These are phyloP conservation scores for Meles meles DNA, from an alignment of 2,113 vertebrate genomes.

Conservation along the genomic window DNA sequence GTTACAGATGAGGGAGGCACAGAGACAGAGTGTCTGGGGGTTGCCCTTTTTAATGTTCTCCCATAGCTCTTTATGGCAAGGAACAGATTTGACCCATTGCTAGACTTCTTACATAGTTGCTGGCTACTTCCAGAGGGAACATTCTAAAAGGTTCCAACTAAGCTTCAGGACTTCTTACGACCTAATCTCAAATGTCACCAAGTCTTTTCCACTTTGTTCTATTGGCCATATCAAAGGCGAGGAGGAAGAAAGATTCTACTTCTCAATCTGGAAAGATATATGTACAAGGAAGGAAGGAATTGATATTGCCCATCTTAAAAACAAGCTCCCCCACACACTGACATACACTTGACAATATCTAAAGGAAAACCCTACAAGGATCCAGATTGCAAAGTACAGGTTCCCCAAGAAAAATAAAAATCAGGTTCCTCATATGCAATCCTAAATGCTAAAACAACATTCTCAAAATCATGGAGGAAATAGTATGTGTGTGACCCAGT, in stretches of 20 bases:
- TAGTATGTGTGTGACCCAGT: neutral
- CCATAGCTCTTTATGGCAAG: neutral
- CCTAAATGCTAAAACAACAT: neutral
- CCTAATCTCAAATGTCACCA: neutral
- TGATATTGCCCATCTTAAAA: neutral
- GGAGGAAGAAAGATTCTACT: neutral
- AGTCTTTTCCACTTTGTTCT: neutral
- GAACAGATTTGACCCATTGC: fast-evolving
- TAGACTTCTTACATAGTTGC: neutral
- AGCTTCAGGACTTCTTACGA: neutral
- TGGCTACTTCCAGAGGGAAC: neutral
- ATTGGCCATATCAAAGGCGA: neutral
- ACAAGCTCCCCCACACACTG: neutral
- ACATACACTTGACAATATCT: neutral
- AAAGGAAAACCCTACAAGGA: neutral
- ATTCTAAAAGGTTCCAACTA: neutral
- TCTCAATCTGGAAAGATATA: neutral
- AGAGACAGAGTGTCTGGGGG: no score
- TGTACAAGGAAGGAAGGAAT: neutral
- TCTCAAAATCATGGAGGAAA: neutral
- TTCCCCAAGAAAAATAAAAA: neutral
- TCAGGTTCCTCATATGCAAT: neutral
- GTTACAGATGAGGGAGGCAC: neutral
- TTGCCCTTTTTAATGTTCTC: neutral
- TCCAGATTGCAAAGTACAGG: neutral